These are phyloP conservation scores for Dendropsophus ebraccatus DNA, from an alignment of 2,113 vertebrate genomes.

Conservation along the genomic window DNA sequence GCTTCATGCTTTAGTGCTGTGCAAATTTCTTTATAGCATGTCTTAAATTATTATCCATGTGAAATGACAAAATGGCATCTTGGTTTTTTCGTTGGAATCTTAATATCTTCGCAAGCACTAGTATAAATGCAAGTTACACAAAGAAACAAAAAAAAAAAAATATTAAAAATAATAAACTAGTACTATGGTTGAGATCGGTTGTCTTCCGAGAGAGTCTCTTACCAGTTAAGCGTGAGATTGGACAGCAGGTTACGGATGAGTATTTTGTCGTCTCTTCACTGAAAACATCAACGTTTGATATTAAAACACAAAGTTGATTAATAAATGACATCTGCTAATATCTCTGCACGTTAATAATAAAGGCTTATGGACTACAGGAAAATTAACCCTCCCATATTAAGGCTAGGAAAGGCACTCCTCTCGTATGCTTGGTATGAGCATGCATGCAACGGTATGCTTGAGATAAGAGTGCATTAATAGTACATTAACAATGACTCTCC, in stretches of 20 bases:
- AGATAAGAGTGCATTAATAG: constrained; percentile 69
- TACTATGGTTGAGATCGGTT: constrained; percentile 70
- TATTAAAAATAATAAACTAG: constrained; percentile 71
- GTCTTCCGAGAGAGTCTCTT: constrained; percentile 66
- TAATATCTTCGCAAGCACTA: constrained; percentile 81
- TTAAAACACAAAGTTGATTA: constrained; percentile 73
- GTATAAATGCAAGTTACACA: constrained; percentile 76
- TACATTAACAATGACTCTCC: constrained; percentile 65
- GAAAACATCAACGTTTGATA: constrained; percentile 78
- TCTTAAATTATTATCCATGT: constrained; percentile 72
- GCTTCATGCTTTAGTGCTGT: constrained; percentile 92
- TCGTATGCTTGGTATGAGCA: constrained; percentile 73
- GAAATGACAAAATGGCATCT: constrained; percentile 74
- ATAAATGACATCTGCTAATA: constrained; percentile 74
- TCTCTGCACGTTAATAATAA: constrained; percentile 77
- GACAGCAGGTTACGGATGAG: constrained; percentile 74
- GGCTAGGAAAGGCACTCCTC: constrained; percentile 78
- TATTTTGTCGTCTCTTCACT: constrained; percentile 61
- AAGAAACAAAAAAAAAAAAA: constrained; percentile 73
- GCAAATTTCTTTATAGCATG: constrained; percentile 83
- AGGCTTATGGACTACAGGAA: constrained; percentile 73
- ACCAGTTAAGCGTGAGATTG: constrained; percentile 75
- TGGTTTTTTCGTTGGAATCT: constrained; percentile 72
- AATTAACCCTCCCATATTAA: constrained; percentile 75
- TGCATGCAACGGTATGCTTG: constrained; percentile 66